Conservation (phyloP, 2,797 vertebrate genomes). For the Eospalax fontanierii region DNA sequence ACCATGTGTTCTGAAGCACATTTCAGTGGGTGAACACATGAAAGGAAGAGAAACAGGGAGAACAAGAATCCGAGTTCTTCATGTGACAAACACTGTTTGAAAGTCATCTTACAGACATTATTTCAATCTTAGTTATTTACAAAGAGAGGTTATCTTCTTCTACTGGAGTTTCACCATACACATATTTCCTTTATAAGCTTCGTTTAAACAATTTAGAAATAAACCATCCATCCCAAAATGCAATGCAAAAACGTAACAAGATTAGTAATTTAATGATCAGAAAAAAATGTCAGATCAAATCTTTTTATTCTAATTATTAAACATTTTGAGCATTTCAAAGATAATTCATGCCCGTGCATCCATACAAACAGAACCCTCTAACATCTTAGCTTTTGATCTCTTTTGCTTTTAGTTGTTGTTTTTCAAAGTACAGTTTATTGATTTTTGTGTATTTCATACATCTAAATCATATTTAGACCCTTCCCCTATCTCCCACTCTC, state of each 20-base stretch:
- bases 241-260: constrained; percentile 37
- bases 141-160: not conserved
- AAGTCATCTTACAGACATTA: constrained; percentile 46
- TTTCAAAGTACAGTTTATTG: not conserved
- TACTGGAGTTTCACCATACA: not conserved
- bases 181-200: not conserved
- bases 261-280: not conserved
- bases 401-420: not conserved
- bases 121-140: constrained; percentile 53
- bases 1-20: constrained; percentile 57
- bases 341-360: not conserved
- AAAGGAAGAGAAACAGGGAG: not conserved
- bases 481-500: too few relatives aligned
- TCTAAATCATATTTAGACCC: too few relatives aligned
- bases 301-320: constrained; percentile 44
- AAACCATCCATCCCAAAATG: not conserved
- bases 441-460: too few relatives aligned
- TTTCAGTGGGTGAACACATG: not conserved
- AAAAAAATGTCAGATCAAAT: not conserved
- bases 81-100: constrained; percentile 21
- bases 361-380: not conserved
- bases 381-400: constrained; percentile 3
- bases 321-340: constrained; percentile 19
- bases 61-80: not conserved
- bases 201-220: constrained; percentile 44